These are phyloP conservation scores for Trematocara nigrifrons DNA, from an alignment of 2,113 vertebrate species.

Conservation along the genomic window DNA sequence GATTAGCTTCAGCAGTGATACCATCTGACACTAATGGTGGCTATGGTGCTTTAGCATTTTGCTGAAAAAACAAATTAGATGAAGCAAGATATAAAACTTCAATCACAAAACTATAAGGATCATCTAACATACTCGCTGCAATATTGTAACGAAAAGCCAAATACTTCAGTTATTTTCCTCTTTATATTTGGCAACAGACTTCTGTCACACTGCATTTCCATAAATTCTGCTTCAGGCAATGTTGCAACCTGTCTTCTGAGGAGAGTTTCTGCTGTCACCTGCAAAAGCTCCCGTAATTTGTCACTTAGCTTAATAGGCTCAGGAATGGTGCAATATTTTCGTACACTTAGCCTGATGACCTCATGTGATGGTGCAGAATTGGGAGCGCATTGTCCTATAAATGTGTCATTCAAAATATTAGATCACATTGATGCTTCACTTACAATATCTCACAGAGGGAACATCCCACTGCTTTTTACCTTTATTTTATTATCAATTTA, in stretches of 20 bases:
- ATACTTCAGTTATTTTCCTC: neutral
- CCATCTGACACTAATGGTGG: conserved; percentile 28
- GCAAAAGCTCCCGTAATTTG: neutral
- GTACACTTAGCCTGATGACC: neutral
- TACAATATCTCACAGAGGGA: neutral
- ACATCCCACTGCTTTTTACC: neutral
- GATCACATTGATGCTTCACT: neutral
- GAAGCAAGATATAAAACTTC: neutral
- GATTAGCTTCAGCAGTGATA: conserved; percentile 1
- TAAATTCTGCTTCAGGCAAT: neutral
- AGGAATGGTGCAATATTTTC: neutral
- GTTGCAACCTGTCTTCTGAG: neutral
- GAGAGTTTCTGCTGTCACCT: neutral
- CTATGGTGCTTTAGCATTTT: neutral
- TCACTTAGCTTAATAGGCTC: neutral
- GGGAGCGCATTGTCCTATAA: neutral
- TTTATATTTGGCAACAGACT: neutral
- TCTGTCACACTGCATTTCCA: neutral
- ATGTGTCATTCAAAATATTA: neutral
- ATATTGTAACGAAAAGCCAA: neutral
- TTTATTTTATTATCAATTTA: neutral
- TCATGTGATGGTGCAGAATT: neutral
- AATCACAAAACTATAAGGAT: neutral
- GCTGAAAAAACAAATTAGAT: neutral
- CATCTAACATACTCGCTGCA: neutral